Percentiles rank a stretch among this genome's conserved stretches.
These are phyloP conservation scores for Amblyopsis hoosieri DNA, from an alignment of 2,797 vertebrate species.

Conservation along the genomic window DNA sequence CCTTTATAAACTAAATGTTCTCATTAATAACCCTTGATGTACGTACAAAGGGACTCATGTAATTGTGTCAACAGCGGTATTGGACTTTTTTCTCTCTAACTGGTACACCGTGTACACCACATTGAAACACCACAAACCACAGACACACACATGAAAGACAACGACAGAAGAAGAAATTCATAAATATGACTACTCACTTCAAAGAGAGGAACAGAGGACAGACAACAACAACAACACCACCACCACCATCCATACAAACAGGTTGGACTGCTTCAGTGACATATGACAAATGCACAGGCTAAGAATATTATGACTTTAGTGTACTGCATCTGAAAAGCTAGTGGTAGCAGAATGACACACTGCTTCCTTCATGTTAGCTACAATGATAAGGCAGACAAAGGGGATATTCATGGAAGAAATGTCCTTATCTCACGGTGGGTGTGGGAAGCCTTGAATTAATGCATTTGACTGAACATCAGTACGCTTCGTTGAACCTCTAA, in stretches of 20 bases:
- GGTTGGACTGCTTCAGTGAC: slow-evolving; percentile 43
- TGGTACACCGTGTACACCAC: slow-evolving; percentile 5
- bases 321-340: slow-evolving; percentile 33
- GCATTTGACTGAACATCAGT: background rate
- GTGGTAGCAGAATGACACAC: slow-evolving; percentile 5
- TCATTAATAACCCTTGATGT: slow-evolving; percentile 1
- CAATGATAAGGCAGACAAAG: background rate
- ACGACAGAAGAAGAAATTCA: background rate
- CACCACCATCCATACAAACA: slow-evolving; percentile 21
- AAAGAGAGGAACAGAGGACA: slow-evolving; percentile 1
- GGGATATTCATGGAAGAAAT: background rate
- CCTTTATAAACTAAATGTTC: background rate
- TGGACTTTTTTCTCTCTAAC: slow-evolving; percentile 1
- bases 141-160: background rate
- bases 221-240: slow-evolving; percentile 1
- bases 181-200: background rate
- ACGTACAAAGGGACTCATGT: background rate
- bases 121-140: slow-evolving; percentile 4
- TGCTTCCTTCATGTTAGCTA: too few relatives aligned
- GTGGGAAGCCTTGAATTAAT: background rate
- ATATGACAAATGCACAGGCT: slow-evolving; percentile 18
- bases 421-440: background rate
- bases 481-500: background rate
- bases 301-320: slow-evolving; percentile 32
- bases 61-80: background rate